Evolutionary conservation across 2,888 invertebrate genomes (phyloP).

Genomic region (Eristalinus sepulchralis): DNA sequence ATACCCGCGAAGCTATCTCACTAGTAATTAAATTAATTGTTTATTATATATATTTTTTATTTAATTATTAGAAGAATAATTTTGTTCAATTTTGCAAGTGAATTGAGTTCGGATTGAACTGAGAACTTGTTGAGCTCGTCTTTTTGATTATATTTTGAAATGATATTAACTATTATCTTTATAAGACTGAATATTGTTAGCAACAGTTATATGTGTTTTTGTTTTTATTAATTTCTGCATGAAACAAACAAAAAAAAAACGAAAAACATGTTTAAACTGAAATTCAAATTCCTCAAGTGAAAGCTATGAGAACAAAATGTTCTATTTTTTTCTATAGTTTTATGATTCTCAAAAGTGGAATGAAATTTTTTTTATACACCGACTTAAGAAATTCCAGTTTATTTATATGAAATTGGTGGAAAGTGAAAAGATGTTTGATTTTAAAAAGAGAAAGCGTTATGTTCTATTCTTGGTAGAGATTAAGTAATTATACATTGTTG

Average conservation of each 20-base stretch:
- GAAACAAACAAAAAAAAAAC: background rate
- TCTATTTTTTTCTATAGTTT: background rate
- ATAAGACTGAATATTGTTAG: slow-evolving; percentile 71
- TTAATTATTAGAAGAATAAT: slow-evolving; percentile 34
- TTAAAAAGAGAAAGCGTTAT: slow-evolving; percentile 1
- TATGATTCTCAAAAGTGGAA: background rate
- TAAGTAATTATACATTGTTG: slow-evolving; percentile 2
- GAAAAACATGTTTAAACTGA: background rate
- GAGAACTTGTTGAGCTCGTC: slow-evolving; percentile 2
- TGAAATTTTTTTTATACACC: background rate
- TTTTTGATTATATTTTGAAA: slow-evolving; percentile 39
- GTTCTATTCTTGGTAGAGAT: background rate
- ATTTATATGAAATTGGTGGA: slow-evolving; percentile 35
- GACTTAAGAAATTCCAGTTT: slow-evolving; percentile 38
- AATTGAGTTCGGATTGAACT: slow-evolving; percentile 9
- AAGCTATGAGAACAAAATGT: background rate
- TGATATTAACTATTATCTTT: slow-evolving; percentile 61
- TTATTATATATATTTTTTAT: slow-evolving; percentile 28
- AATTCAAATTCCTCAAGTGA: slow-evolving; percentile 41
- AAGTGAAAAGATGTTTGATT: slow-evolving; percentile 15
- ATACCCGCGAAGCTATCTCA: slow-evolving; percentile 59
- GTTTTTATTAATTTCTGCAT: slow-evolving; percentile 13
- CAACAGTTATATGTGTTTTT: slow-evolving; percentile 35
- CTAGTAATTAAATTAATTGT: slow-evolving; percentile 51
- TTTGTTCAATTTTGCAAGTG: slow-evolving; percentile 20